Conservation (phyloP, 2,113 vertebrate genomes). For the Rostratula benghalensis region DNA sequence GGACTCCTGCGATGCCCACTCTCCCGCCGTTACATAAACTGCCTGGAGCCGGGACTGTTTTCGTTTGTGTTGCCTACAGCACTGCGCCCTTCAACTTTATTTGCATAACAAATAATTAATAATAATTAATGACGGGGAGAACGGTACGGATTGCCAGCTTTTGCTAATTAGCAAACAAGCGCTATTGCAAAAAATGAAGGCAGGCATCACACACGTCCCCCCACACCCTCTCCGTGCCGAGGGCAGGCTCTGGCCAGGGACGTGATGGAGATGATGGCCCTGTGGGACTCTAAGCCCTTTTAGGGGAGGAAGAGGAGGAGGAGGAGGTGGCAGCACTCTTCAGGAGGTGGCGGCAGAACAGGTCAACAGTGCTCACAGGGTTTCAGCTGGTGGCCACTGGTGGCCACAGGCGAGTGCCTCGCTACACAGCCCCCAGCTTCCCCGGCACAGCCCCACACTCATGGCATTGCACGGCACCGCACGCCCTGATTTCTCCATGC, state of each 20-base stretch:
- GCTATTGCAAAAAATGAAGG: fast-evolving
- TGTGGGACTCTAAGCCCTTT: fast-evolving
- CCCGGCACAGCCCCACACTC: fast-evolving
- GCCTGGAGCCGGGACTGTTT: not conserved
- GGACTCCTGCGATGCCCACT: not conserved
- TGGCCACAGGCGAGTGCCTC: fast-evolving
- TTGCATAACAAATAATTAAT: slow-evolving; percentile 67
- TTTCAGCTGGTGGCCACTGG: not conserved
- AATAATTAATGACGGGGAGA: slow-evolving; percentile 45
- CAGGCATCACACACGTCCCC: fast-evolving
- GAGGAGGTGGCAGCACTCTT: fast-evolving
- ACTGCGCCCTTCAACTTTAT: not conserved
- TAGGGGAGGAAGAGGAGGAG: not conserved
- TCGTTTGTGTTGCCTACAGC: not conserved
- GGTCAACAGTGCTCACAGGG: fast-evolving
- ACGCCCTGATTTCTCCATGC: fast-evolving
- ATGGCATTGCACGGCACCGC: not conserved
- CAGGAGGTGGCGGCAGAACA: not conserved
- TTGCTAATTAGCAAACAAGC: not conserved
- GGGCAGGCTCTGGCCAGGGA: not conserved
- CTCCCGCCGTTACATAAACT: not conserved
- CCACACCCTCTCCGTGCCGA: fast-evolving
- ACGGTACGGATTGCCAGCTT: not conserved
- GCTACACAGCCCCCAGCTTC: not conserved
- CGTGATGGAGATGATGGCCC: not conserved